phyloP scores from a whole-genome alignment of 1,140 invertebrate genomes.

The Pteromalus puparum region DNA sequence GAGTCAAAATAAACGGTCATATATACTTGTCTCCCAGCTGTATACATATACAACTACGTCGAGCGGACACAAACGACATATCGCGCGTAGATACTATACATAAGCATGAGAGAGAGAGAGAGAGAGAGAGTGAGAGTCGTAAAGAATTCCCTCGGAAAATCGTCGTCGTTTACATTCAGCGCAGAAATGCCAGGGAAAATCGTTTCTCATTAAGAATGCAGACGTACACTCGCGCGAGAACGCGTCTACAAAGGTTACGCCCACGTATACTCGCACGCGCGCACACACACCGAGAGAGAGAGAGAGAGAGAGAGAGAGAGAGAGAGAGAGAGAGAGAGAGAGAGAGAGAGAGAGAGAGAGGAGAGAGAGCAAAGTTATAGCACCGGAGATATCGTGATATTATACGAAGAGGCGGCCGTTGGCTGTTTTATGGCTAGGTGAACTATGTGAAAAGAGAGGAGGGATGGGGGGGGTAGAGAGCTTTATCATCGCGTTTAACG shows the following conservation, averaged over 20 bases:
- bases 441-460: constrained; percentile 41
- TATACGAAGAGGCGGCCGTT: background rate
- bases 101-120: background rate
- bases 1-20: background rate
- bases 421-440: background rate
- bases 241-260: background rate
- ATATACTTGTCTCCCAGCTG: background rate
- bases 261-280: background rate
- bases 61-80: background rate
- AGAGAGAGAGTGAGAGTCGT: too few species aligned
- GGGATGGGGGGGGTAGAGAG: background rate
- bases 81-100: background rate
- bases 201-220: constrained; percentile 14
- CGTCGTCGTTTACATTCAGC: constrained; percentile 25
- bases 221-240: background rate
- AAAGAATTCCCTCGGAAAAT: constrained; percentile 16
- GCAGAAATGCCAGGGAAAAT: constrained; percentile 7
- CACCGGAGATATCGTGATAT: background rate
- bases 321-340: background rate
- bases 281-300: background rate
- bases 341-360: too few species aligned
- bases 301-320: too few species aligned
- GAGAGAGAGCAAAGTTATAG: constrained; percentile 1
- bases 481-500: constrained; percentile 45
- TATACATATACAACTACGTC: background rate